These are phyloP conservation scores for Lanistes nyassanus DNA, from an alignment of 1,140 invertebrate genomes.

Conservation along the genomic window DNA sequence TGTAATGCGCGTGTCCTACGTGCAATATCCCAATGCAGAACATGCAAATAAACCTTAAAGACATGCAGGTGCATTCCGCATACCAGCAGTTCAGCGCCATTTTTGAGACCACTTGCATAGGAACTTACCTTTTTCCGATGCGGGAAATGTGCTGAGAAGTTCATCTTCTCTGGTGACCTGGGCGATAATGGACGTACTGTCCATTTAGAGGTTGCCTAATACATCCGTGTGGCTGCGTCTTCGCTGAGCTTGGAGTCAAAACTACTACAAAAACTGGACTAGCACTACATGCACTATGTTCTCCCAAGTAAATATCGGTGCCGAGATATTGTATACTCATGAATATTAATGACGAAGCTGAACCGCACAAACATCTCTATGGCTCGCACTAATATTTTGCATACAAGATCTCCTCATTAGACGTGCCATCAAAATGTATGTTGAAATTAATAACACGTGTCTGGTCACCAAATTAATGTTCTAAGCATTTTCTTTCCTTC, in stretches of 20 bases:
- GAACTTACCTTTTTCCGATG: conserved; percentile 87
- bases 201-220: conserved; percentile 78
- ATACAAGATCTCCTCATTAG: too few species aligned
- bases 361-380: conserved; percentile 27
- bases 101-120: conserved; percentile 39
- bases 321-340: conserved; percentile 43
- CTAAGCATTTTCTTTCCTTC: neutral
- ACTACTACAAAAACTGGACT: conserved; percentile 40
- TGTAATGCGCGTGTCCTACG: too few species aligned
- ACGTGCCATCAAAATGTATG: too few species aligned
- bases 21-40: too few species aligned
- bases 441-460: too few species aligned
- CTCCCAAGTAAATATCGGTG: conserved; percentile 39
- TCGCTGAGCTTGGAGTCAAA: conserved; percentile 37
- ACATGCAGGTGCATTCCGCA: conserved; percentile 26
- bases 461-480: neutral
- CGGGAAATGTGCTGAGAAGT: conserved; percentile 88
- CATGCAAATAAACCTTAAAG: conserved; percentile 3
- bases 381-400: conserved; percentile 8
- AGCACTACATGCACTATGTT: conserved; percentile 43
- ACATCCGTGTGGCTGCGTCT: conserved; percentile 56
- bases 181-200: conserved; percentile 98
- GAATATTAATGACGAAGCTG: conserved; percentile 50
- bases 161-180: conserved; percentile 97
- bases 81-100: conserved; percentile 42